Evolutionary conservation across 2,888 invertebrate genomes (phyloP), one percentile per base, ranked within the genome.

Genomic region (Melipona beecheii): DNA sequence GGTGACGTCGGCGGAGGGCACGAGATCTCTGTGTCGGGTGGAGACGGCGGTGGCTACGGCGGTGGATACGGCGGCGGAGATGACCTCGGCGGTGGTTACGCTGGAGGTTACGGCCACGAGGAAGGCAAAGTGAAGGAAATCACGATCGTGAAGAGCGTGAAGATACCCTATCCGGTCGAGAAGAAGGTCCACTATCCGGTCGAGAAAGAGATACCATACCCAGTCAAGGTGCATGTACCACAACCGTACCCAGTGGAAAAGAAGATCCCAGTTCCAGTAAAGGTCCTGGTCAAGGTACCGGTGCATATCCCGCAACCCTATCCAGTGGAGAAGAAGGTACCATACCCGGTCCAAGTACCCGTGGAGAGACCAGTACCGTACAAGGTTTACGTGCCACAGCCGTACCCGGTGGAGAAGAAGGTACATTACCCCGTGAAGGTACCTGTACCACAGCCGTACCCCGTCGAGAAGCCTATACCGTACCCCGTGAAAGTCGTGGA

Each of bases 401-500:
- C 94, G 0, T 94, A 94, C 73, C 93, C 94, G n/a, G 94, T 94
- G 0, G 93, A 94, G 76, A 94, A 94, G 87, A 93, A 94, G 78
- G 76, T 94, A 21, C 94, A 91, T 27, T 93, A 93, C 79, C 82
- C 89, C 0, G 93, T 94, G 9, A 94, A 94, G 86, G 94, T 94
- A 36, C 93, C 94, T 0, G 92, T 93, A 21, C 93, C 94, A 0
- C 91, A 91, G 27, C 94, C 94, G 1, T 94, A 87, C 76, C 92
- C 94, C 3, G 95, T 96, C 0, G 96, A 96, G 77, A 96, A 96
- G 86, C 96, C 96, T 88, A 95, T 97, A 4, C 97, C 96, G 74
- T 96, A 96, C 92, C 95, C 96, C 85, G 97, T 97, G 62, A 97
- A 97, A 92, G 96, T 97, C 9, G 96, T 96, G 80, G 97, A 97